phyloP scores from a whole-genome alignment of 2,797 vertebrate species.

The Myoxocephalus aenaeus region DNA sequence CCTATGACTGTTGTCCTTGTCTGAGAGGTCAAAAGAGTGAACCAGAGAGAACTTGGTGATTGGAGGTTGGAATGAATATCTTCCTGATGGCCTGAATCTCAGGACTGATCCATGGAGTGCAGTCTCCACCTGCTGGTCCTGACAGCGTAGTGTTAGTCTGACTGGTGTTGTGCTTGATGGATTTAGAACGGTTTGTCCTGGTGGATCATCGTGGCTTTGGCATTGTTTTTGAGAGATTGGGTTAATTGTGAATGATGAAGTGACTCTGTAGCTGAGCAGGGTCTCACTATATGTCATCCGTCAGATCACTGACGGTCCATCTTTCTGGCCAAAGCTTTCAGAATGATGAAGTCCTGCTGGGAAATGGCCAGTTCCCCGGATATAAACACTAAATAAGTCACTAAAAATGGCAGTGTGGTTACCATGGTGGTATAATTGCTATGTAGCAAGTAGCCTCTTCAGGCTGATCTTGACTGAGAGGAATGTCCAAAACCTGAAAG shows the following conservation, averaged over 20 bases:
- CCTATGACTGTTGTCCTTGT: not conserved
- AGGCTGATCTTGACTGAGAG: not conserved
- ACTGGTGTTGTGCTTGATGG: not conserved
- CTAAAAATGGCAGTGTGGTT: not conserved
- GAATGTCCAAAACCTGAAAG: not conserved
- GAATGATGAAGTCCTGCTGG: not conserved
- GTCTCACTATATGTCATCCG: too few relatives aligned
- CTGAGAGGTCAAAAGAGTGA: not conserved
- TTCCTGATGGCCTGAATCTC: not conserved
- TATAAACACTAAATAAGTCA: not conserved
- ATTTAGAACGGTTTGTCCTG: too few relatives aligned
- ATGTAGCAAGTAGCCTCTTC: not conserved
- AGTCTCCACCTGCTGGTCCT: slow-evolving; percentile 45
- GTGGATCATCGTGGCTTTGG: not conserved
- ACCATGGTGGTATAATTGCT: not conserved
- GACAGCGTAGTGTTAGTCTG: not conserved
- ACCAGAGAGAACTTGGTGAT: not conserved
- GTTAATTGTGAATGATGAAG: not conserved
- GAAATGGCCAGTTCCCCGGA: not conserved
- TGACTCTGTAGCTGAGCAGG: not conserved
- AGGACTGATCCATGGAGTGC: slow-evolving; percentile 4
- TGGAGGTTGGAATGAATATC: too few relatives aligned
- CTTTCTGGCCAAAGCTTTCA: not conserved
- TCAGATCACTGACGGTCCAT: too few relatives aligned
- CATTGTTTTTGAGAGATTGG: not conserved